Conservation (phyloP, 2,113 vertebrate species). For the Cranoglanis bouderius region DNA sequence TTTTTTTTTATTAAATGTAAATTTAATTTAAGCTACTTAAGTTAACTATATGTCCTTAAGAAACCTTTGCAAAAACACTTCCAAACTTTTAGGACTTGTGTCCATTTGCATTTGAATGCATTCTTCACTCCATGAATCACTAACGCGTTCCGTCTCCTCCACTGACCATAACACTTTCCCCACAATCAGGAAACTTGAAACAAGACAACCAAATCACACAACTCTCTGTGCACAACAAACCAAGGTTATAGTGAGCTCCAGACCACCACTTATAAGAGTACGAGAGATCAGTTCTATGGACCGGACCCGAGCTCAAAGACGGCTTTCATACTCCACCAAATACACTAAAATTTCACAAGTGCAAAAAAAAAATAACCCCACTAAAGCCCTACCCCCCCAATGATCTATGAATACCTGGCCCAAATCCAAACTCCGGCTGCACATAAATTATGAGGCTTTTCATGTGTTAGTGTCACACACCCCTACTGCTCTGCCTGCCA, state of each 20-base stretch:
- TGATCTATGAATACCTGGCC: background rate
- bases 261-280: background rate
- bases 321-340: background rate
- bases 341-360: background rate
- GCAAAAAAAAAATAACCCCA: background rate
- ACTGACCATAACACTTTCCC: background rate
- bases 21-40: too few relatives aligned
- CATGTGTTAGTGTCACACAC: background rate
- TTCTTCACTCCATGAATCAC: background rate
- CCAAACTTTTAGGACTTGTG: background rate
- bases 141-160: background rate
- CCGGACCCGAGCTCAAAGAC: background rate
- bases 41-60: background rate
- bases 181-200: background rate
- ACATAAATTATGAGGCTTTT: background rate
- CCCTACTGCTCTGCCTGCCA: constrained; percentile 5
- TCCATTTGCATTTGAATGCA: background rate
- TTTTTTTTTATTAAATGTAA: background rate
- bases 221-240: background rate
- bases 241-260: background rate
- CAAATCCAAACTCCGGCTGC: background rate
- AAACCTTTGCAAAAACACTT: background rate
- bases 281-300: background rate
- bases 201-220: too few relatives aligned
- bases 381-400: background rate